These are phyloP conservation scores for Brachyalestes nurse DNA, from an alignment of 2,797 vertebrate genomes.

Conservation along the genomic window DNA sequence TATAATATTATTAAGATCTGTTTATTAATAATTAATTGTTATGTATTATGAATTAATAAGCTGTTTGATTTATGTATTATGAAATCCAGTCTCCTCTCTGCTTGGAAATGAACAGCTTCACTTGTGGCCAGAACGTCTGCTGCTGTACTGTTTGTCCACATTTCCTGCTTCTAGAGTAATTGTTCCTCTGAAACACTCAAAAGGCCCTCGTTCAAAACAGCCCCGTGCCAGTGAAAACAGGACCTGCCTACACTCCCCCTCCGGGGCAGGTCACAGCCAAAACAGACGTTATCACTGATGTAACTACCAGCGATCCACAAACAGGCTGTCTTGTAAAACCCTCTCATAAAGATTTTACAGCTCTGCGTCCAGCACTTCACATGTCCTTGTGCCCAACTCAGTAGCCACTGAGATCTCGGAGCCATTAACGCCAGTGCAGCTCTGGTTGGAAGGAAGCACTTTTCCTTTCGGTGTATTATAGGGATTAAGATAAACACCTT, in stretches of 20 bases:
- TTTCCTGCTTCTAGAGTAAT: constrained; percentile 82
- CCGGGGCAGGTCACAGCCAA: not conserved
- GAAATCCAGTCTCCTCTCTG: constrained; percentile 34
- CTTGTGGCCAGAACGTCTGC: constrained; percentile 67
- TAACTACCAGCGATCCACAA: not conserved
- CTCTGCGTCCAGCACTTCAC: not conserved
- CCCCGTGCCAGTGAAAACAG: constrained; percentile 82
- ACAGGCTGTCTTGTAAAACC: not conserved
- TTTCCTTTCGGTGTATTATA: constrained; percentile 79
- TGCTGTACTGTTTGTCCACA: constrained; percentile 76
- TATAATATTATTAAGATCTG: no score
- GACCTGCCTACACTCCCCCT: constrained; percentile 61
- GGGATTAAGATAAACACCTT: constrained; percentile 82
- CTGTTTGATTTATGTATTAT: constrained; percentile 27
- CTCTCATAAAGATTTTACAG: constrained; percentile 6
- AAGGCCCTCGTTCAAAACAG: constrained; percentile 73
- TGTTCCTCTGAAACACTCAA: constrained; percentile 71
- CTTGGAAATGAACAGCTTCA: constrained; percentile 39
- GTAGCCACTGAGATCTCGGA: constrained; percentile 51
- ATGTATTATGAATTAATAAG: constrained; percentile 2
- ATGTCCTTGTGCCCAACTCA: not conserved
- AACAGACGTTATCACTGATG: constrained; percentile 14
- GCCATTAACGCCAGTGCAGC: constrained; percentile 62
- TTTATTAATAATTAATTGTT: no score
- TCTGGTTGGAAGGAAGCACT: constrained; percentile 80